Conservation (phyloP, 2,888 invertebrate species). For the Euspilapteryx auroguttella region DNA sequence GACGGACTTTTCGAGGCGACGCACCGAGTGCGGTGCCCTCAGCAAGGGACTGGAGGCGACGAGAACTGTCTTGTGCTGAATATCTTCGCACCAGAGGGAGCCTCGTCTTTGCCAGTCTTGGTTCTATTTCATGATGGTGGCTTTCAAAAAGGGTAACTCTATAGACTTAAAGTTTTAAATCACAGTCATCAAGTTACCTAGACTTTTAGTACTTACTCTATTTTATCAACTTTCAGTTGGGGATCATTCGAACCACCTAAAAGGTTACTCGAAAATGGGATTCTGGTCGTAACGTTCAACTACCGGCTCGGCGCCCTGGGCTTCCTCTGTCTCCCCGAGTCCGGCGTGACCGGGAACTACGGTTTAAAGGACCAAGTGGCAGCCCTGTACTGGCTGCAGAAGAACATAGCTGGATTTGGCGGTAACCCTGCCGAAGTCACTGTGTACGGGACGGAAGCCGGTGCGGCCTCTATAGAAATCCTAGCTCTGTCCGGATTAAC, state of each 20-base stretch:
- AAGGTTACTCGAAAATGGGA: slow-evolving; percentile 19
- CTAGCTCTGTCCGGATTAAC: slow-evolving; percentile 27
- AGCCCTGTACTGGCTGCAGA: slow-evolving; percentile 40
- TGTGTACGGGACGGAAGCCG: slow-evolving; percentile 34
- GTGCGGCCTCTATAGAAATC: slow-evolving; percentile 31
- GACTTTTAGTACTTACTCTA: too few species aligned
- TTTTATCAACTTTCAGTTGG: slow-evolving; percentile 36
- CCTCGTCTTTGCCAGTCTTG: slow-evolving; percentile 20
- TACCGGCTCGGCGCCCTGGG: slow-evolving; percentile 41
- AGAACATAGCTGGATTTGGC: slow-evolving; percentile 36
- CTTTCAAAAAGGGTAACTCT: slow-evolving; percentile 35
- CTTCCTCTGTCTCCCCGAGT: slow-evolving; percentile 32
- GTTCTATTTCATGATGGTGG: slow-evolving; percentile 48
- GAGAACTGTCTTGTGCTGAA: slow-evolving; percentile 46
- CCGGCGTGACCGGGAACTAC: slow-evolving; percentile 32
- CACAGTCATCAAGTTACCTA: too few species aligned
- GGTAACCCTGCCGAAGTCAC: slow-evolving; percentile 35
- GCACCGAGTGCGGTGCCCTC: slow-evolving; percentile 33
- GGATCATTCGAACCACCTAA: slow-evolving; percentile 25
- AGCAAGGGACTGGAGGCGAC: slow-evolving; percentile 21
- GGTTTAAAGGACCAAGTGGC: slow-evolving; percentile 46
- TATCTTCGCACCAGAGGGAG: slow-evolving; percentile 30
- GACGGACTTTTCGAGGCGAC: slow-evolving; percentile 44
- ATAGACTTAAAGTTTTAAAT: background rate
- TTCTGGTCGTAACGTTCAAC: slow-evolving; percentile 37